These are phyloP conservation scores for Hetaerina titia DNA, from an alignment of 2,888 invertebrate species.

Conservation along the genomic window DNA sequence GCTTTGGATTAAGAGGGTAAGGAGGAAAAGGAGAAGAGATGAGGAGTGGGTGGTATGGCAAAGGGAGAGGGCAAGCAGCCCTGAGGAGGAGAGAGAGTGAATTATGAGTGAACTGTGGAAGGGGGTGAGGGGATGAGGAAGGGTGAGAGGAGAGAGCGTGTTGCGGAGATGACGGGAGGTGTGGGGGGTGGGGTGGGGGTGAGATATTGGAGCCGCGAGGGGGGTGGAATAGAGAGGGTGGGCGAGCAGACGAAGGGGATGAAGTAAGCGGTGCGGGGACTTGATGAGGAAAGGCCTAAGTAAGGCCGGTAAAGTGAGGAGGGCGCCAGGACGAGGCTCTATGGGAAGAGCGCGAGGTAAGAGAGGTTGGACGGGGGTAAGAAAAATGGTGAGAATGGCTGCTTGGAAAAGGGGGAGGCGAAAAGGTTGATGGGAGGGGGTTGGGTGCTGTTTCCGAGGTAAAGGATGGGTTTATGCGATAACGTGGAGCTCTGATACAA, in stretches of 20 bases:
- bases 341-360: neutral
- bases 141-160: neutral
- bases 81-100: neutral
- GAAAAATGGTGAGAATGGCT: conserved; percentile 12
- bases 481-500: neutral
- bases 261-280: neutral
- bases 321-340: no score
- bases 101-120: neutral
- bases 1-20: neutral
- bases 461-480: neutral
- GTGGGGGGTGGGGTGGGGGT: neutral
- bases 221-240: neutral
- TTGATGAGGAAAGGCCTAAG: neutral
- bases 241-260: neutral
- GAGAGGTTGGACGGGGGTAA: conserved; percentile 6
- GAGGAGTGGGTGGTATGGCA: neutral
- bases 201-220: conserved; percentile 8
- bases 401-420: neutral
- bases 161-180: neutral
- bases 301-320: neutral
- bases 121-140: neutral
- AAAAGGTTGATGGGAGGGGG: neutral
- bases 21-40: neutral
- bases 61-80: neutral
- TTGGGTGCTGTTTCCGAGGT: neutral